Percentiles rank a stretch among this genome's conserved stretches.
These are phyloP conservation scores for Chaenogobius annularis DNA, from an alignment of 2,113 vertebrate genomes.

Conservation along the genomic window DNA sequence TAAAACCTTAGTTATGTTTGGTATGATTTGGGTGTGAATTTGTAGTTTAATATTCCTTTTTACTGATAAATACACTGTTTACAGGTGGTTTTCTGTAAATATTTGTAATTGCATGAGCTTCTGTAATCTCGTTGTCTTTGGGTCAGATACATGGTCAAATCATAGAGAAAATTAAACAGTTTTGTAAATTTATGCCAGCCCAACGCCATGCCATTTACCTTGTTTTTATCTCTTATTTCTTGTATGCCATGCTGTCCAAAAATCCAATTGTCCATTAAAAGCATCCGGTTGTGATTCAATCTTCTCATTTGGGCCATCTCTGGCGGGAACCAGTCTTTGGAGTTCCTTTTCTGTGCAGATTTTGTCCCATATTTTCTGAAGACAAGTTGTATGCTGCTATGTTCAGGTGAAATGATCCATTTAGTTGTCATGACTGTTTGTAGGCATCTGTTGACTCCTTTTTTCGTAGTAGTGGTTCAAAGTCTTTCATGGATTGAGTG, in stretches of 20 bases:
- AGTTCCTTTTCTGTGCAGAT: slow-evolving; percentile 28
- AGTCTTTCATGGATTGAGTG: neutral
- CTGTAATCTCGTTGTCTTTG: no score
- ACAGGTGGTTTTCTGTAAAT: no score
- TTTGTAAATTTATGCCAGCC: no score
- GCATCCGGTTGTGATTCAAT: neutral
- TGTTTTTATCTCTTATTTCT: neutral
- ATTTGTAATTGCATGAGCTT: no score
- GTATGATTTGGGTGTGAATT: no score
- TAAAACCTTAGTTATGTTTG: no score
- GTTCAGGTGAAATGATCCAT: slow-evolving; percentile 4
- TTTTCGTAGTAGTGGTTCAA: neutral
- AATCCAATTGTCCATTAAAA: neutral
- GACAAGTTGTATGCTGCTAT: neutral
- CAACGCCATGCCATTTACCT: neutral
- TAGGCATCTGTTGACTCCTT: neutral
- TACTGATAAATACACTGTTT: no score
- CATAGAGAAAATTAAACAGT: no score
- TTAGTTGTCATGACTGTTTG: slow-evolving; percentile 29
- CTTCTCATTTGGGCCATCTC: slow-evolving; percentile 23
- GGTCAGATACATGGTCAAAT: no score
- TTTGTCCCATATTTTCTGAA: neutral
- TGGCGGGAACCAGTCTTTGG: slow-evolving; percentile 45
- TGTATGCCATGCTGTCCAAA: neutral
- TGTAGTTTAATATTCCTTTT: no score